Conservation (phyloP, 2,888 invertebrate species). For the Drosophila greeni region DNA sequence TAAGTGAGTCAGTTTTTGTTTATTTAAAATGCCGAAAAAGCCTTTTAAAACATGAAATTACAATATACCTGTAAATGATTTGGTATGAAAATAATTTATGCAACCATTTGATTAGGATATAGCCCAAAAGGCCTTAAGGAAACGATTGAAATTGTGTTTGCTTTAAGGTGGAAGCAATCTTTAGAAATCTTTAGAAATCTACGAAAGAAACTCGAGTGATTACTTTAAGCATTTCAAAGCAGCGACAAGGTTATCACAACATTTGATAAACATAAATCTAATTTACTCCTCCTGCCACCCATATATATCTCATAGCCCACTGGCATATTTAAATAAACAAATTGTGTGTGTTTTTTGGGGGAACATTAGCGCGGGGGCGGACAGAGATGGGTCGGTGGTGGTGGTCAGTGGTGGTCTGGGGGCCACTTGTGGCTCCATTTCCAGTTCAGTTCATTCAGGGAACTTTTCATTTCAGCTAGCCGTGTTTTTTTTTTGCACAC, state of each 20-base stretch:
- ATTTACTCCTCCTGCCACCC: conserved; percentile 39
- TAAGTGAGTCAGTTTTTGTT: background rate
- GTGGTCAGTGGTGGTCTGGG: conserved; percentile 4
- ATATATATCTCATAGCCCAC: conserved; percentile 45
- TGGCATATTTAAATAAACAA: conserved; percentile 47
- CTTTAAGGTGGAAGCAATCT: background rate
- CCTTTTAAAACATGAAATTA: background rate
- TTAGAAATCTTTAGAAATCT: background rate
- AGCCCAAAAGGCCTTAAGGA: background rate
- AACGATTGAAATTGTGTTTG: conserved; percentile 5
- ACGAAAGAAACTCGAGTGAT: background rate
- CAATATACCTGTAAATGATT: background rate
- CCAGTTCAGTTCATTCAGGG: conserved; percentile 39
- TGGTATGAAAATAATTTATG: background rate
- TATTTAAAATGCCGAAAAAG: background rate
- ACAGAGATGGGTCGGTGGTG: conserved; percentile 4
- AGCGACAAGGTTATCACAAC: conserved; percentile 41
- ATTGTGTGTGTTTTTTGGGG: conserved; percentile 8
- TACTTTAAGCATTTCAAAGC: conserved; percentile 8
- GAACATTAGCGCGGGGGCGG: conserved; percentile 29
- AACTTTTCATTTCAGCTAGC: conserved; percentile 45
- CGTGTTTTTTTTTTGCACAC: conserved; percentile 39
- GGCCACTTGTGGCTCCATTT: conserved; percentile 56
- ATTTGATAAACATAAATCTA: conserved; percentile 39
- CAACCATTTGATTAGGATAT: background rate